Base-by-base conservation (phyloP, 2,888 invertebrate genomes). In the Cotesia congregata region DNA sequence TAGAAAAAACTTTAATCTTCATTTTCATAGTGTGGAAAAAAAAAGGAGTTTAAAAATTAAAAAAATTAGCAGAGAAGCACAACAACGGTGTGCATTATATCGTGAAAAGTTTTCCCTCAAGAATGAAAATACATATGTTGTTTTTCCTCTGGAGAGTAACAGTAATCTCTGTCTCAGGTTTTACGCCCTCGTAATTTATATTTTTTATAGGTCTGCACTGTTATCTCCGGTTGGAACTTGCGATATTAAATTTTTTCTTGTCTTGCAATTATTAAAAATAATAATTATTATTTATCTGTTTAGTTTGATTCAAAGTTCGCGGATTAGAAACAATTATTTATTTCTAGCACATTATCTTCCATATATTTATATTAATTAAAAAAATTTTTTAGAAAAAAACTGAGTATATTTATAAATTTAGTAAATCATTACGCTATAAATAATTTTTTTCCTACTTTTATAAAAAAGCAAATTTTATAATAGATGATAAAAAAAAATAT, bases 201-300 rank as follows among this genome's bases (percentile, higher is more conserved):
- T 67, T 71, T 67, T 17, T 77, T 74, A 3, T 30, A 3, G 30
- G 2, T 76, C 79, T 82, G 75, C 75, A 78, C 73, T 71, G 69
- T 72, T 60, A 69, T 76, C 41, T 71, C 74, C 68, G 65, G 70
- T 76, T 79, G 80, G 70, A 81, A 81, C 80, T 82, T 80, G 80
- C 81, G 80, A 83, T 83, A 83, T 84, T 83, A 83, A 83, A 83
- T 82, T 82, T 77, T 77, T 68, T 60, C 71, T 6, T 74, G 59
- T 40, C 65, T 60, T 67, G 20, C 50, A 59, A 20, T 38, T 20
- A 5, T 20, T 60, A 7, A 60, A 30, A 69, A 20, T 20, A 59
- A 39, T 7, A 50, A 69, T 20, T 7, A 62, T 15, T 62, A 62
- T 6, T 15, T 17, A 62, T 62, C 15, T 62, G 30, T 30, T 30